Percentiles rank a stretch among this genome's conserved stretches.
phyloP scores from a whole-genome alignment of 2,113 vertebrate genomes.

The Oryzias celebensis region DNA sequence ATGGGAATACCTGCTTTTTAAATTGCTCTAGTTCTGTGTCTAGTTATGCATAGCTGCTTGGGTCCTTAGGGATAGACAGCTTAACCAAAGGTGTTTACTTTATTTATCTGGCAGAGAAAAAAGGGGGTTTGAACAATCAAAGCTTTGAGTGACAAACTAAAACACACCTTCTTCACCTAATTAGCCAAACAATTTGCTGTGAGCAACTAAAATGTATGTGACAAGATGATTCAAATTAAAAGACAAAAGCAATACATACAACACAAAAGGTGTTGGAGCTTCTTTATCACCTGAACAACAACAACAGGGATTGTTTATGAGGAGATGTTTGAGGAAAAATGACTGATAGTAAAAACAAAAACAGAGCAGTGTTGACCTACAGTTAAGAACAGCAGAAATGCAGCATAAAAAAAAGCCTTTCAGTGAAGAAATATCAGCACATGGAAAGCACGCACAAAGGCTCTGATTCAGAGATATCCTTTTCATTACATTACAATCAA shows the following conservation, averaged over 20 bases:
- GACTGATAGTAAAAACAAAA: not conserved
- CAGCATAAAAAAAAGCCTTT: slow-evolving; percentile 24
- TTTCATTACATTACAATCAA: slow-evolving; percentile 53
- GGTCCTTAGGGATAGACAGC: not conserved
- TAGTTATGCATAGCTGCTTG: too few relatives aligned
- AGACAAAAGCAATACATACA: not conserved
- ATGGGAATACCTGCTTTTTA: too few relatives aligned
- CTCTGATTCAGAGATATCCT: slow-evolving; percentile 21
- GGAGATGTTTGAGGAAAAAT: not conserved
- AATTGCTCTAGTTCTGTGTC: too few relatives aligned
- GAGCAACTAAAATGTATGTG: not conserved
- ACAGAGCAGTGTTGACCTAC: not conserved
- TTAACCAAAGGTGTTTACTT: not conserved
- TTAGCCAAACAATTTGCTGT: not conserved
- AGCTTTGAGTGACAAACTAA: not conserved
- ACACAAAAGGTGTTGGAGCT: too few relatives aligned
- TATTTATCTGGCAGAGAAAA: not conserved
- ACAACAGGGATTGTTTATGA: too few relatives aligned
- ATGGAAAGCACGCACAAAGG: slow-evolving; percentile 31
- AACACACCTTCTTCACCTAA: not conserved
- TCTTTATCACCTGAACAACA: too few relatives aligned
- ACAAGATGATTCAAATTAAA: not conserved
- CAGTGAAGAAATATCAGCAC: slow-evolving; percentile 37
- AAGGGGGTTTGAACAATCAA: not conserved
- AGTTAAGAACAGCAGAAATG: slow-evolving; percentile 3